These are phyloP conservation scores for Drosophila lacertosa DNA, from an alignment of 1,140 invertebrate genomes.

Conservation along the genomic window DNA sequence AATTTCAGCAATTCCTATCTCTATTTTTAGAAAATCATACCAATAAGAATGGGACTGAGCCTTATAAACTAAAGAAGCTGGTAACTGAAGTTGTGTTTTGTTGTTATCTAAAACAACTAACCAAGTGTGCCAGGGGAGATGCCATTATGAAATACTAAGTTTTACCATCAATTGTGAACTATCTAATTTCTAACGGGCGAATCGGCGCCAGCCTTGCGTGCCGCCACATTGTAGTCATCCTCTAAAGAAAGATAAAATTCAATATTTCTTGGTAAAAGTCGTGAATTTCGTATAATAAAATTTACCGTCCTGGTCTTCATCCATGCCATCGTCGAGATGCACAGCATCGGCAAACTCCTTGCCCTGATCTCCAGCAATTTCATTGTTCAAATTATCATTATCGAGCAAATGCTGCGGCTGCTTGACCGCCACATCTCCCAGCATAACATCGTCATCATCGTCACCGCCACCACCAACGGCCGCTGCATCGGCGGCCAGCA, in stretches of 20 bases:
- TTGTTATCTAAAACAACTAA: conserved; percentile 8
- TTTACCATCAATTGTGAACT: conserved; percentile 7
- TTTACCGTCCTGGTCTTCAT: conserved; percentile 81
- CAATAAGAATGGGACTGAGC: conserved; percentile 5
- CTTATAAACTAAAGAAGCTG: conserved; percentile 38
- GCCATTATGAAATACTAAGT: conserved; percentile 27
- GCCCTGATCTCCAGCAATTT: conserved; percentile 79
- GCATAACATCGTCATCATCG: conserved; percentile 70
- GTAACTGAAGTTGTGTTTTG: not conserved
- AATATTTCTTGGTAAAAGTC: not conserved
- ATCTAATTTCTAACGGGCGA: conserved; percentile 71
- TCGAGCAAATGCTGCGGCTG: conserved; percentile 71
- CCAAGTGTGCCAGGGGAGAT: conserved; percentile 18
- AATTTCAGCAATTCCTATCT: not conserved
- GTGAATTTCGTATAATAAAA: not conserved
- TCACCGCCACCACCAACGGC: conserved; percentile 45
- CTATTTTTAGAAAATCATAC: not conserved
- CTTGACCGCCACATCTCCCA: conserved; percentile 77
- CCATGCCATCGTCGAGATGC: conserved; percentile 75
- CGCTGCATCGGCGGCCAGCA: conserved; percentile 46
- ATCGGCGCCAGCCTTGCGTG: conserved; percentile 68
- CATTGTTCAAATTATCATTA: conserved; percentile 79
- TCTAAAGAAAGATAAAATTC: conserved; percentile 45
- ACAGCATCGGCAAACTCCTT: conserved; percentile 81
- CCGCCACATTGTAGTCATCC: conserved; percentile 75